A percentile compares a stretch with the other conserved stretches of the same genome.
phyloP scores from a whole-genome alignment of 2,113 vertebrate genomes.

The Irena cyanogastra region DNA sequence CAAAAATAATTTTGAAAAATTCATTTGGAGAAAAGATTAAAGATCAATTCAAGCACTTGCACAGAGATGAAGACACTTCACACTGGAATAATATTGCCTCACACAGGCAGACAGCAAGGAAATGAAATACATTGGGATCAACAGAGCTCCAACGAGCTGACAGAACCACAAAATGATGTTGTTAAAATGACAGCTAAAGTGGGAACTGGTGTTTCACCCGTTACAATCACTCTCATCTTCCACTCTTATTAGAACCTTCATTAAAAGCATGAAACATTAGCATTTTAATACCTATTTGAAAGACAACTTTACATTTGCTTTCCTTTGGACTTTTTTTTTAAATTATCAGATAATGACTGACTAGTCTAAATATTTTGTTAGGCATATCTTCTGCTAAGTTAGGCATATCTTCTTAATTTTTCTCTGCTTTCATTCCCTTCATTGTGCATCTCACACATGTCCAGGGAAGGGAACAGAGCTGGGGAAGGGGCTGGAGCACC shows the following conservation, averaged over 20 bases:
- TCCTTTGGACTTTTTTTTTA: neutral
- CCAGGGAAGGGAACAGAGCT: rapidly evolving
- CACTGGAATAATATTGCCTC: neutral
- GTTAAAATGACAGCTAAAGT: slow-evolving; percentile 54
- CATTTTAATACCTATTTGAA: slow-evolving; percentile 53
- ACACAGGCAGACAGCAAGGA: neutral
- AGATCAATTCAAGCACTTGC: neutral
- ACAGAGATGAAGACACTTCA: neutral
- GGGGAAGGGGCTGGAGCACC: neutral
- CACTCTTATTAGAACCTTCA: slow-evolving; percentile 39
- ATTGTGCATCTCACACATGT: rapidly evolving
- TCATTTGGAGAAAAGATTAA: slow-evolving; percentile 12
- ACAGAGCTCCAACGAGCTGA: neutral
- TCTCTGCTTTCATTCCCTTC: neutral
- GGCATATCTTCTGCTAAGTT: neutral
- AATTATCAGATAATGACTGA: slow-evolving; percentile 10
- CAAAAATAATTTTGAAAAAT: slow-evolving; percentile 2
- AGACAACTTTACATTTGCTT: slow-evolving; percentile 17
- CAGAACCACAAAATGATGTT: neutral
- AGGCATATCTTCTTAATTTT: neutral
- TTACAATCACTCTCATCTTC: slow-evolving; percentile 24
- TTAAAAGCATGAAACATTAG: slow-evolving; percentile 41
- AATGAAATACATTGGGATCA: slow-evolving; percentile 9
- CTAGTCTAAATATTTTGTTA: slow-evolving; percentile 13
- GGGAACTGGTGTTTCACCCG: neutral